These are phyloP conservation scores for Myopa tessellatipennis DNA, from an alignment of 2,888 invertebrate genomes.

Conservation along the genomic window DNA sequence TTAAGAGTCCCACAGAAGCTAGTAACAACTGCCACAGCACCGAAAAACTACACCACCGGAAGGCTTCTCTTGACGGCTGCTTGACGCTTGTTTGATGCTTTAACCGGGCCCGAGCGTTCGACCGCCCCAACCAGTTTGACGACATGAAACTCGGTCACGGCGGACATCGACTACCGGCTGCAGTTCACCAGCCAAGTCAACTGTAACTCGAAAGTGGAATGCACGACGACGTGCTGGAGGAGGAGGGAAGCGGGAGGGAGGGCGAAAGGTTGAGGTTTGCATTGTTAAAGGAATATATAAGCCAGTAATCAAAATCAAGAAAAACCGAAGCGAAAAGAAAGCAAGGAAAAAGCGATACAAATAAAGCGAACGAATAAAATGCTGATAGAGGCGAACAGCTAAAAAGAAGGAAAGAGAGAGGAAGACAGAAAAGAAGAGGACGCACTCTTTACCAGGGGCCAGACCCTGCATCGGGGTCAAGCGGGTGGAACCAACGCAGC, in stretches of 20 bases:
- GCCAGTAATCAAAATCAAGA: neutral
- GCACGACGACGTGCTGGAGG: neutral
- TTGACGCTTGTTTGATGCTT: neutral
- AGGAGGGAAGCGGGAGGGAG: neutral
- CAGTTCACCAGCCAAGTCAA: neutral
- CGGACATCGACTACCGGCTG: slow-evolving; percentile 2
- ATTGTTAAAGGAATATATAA: too few species aligned
- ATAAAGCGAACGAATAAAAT: neutral
- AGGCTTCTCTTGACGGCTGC: neutral
- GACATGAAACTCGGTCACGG: slow-evolving; percentile 30
- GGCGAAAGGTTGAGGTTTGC: neutral
- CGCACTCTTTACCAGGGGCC: neutral
- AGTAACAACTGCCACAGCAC: slow-evolving; percentile 18
- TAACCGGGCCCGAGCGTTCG: slow-evolving; percentile 51
- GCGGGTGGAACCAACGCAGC: neutral
- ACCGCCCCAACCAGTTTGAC: slow-evolving; percentile 26
- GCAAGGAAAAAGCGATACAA: neutral
- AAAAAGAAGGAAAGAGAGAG: neutral
- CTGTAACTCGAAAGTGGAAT: neutral
- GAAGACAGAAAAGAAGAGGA: neutral
- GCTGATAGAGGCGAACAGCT: neutral
- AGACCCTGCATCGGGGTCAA: neutral
- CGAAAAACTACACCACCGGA: slow-evolving; percentile 22
- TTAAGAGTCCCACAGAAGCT: slow-evolving; percentile 18
- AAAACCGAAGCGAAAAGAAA: neutral